Evolutionary conservation across 2,888 invertebrate species (phyloP).

Genomic region (Actias luna): DNA sequence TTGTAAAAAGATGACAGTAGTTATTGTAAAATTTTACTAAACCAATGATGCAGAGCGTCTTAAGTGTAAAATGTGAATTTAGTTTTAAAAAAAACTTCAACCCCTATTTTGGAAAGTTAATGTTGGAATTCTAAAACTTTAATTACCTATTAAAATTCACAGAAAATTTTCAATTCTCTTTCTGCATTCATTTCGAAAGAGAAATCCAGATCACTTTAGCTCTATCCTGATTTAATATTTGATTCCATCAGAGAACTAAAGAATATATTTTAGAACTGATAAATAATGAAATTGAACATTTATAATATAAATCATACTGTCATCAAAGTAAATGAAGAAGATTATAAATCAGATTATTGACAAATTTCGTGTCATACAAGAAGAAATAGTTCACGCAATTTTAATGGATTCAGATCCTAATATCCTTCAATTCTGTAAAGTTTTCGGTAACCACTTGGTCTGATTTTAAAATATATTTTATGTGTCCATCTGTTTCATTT

Average conservation of each 20-base stretch:
- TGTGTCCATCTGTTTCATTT: not conserved
- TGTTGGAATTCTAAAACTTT: not conserved
- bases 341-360: not conserved
- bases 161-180: no score
- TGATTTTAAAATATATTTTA: not conserved
- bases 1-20: constrained; percentile 14
- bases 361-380: not conserved
- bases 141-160: not conserved
- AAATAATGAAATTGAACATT: not conserved
- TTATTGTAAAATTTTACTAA: not conserved
- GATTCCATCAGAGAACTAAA: no score
- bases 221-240: not conserved
- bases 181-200: no score
- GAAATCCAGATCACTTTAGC: no score
- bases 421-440: not conserved
- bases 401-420: not conserved
- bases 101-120: not conserved
- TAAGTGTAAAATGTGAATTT: not conserved
- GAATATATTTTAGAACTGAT: no score
- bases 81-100: not conserved
- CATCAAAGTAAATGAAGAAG: not conserved
- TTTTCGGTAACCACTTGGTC: not conserved
- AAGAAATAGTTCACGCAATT: not conserved
- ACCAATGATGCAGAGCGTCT: constrained; percentile 1
- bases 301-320: not conserved